Evolutionary conservation across 2,888 invertebrate species (phyloP).

Genomic region (Leptogaster cylindrica): DNA sequence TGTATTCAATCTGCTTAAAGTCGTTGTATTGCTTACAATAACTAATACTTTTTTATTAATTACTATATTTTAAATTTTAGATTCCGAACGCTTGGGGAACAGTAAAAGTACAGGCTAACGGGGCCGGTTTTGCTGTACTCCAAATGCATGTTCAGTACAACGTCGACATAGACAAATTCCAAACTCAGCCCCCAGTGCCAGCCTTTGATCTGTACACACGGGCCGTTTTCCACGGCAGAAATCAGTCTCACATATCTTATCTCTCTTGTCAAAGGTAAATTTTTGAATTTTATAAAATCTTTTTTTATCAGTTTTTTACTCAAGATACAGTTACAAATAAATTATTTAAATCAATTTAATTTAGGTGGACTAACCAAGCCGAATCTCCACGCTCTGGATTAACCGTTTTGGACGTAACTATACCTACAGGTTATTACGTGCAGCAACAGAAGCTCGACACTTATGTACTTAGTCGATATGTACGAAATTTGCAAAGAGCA

Average conservation of each 20-base stretch:
- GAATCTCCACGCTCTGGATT: conserved; percentile 87
- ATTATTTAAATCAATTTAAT: conserved; percentile 20
- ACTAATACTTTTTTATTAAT: neutral
- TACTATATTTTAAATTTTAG: conserved; percentile 58
- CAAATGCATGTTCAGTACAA: conserved; percentile 94
- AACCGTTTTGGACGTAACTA: conserved; percentile 84
- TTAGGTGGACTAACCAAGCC: conserved; percentile 77
- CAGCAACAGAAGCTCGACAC: conserved; percentile 88
- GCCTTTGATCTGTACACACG: conserved; percentile 81
- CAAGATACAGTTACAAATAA: neutral
- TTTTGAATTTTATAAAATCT: neutral
- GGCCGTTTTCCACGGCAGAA: conserved; percentile 83
- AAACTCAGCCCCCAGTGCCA: conserved; percentile 79
- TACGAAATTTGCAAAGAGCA: conserved; percentile 83
- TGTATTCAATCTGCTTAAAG: too few relatives aligned
- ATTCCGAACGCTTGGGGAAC: conserved; percentile 95
- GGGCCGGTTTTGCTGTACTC: conserved; percentile 91
- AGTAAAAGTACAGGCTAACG: conserved; percentile 89
- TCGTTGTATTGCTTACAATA: too few relatives aligned
- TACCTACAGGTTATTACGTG: conserved; percentile 90
- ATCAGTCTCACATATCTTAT: conserved; percentile 91
- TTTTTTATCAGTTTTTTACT: neutral
- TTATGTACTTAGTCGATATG: conserved; percentile 80
- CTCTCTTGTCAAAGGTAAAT: conserved; percentile 84
- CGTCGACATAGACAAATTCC: conserved; percentile 83